Percentiles rank a stretch among this genome's conserved stretches.
These are phyloP conservation scores for Parauchenoglanis ngamensis DNA, from an alignment of 2,797 vertebrate species.

Conservation along the genomic window DNA sequence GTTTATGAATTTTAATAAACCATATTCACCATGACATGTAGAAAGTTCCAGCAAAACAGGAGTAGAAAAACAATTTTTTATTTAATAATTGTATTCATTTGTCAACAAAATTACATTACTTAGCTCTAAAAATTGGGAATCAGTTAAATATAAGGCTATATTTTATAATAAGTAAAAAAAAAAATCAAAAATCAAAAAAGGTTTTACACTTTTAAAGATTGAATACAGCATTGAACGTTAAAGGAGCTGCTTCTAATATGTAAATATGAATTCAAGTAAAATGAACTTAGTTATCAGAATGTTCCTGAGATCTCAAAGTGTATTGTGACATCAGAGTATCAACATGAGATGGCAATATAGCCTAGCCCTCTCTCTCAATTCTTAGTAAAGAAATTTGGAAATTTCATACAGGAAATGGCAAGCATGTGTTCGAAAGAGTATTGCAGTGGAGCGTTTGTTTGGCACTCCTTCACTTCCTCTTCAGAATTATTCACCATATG, in stretches of 20 bases:
- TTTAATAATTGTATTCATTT: too few species aligned
- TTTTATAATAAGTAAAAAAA: not conserved
- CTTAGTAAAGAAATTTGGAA: not conserved
- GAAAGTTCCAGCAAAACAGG: not conserved
- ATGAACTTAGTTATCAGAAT: not conserved
- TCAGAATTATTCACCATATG: conserved; percentile 2
- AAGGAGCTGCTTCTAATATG: not conserved
- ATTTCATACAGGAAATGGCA: not conserved
- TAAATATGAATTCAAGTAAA: not conserved
- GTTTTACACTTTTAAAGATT: not conserved
- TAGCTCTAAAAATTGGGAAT: not conserved
- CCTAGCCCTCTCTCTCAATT: too few species aligned
- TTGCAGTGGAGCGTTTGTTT: too few species aligned
- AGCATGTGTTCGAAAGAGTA: not conserved
- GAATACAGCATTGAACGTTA: not conserved
- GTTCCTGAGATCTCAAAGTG: not conserved
- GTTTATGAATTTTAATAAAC: too few species aligned
- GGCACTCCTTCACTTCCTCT: not conserved
- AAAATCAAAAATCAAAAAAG: not conserved
- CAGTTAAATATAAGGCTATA: not conserved
- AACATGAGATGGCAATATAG: not conserved
- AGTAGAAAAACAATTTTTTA: too few species aligned
- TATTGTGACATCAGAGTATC: not conserved
- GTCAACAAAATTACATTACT: too few species aligned
- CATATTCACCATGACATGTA: too few species aligned